phyloP scores from a whole-genome alignment of 2,888 invertebrate genomes.

The Eumacrocentrus americanus region DNA sequence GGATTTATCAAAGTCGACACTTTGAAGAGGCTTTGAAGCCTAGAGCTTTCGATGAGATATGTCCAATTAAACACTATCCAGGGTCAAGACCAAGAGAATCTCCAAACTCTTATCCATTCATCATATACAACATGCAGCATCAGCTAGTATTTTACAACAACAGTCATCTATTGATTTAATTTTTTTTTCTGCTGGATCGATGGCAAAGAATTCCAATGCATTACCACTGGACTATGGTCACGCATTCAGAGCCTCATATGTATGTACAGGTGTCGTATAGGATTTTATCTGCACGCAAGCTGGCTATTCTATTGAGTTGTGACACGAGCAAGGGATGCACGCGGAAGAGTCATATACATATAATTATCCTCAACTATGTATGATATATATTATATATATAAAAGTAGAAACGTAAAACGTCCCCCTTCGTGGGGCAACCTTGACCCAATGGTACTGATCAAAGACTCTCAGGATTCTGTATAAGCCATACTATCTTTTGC shows the following conservation, averaged over 20 bases:
- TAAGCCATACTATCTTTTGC: constrained; percentile 14
- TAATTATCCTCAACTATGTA: not conserved
- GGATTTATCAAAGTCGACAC: constrained; percentile 14
- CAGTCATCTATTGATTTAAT: not conserved
- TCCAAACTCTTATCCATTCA: not conserved
- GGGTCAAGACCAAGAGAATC: not conserved
- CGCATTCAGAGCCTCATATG: not conserved
- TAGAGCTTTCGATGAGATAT: not conserved
- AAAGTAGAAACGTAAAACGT: not conserved
- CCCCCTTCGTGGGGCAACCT: not conserved
- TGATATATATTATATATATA: not conserved
- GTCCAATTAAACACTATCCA: not conserved
- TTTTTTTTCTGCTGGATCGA: not conserved
- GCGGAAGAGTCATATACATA: not conserved
- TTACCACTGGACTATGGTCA: too few relatives aligned
- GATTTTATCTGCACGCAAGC: constrained; percentile 56
- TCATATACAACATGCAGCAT: not conserved
- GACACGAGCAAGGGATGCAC: not conserved
- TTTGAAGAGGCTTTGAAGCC: constrained; percentile 13
- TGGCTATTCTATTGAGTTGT: constrained; percentile 26
- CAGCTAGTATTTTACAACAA: not conserved
- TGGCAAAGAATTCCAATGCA: too few relatives aligned
- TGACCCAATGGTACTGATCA: constrained; percentile 11
- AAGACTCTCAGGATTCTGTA: constrained; percentile 6
- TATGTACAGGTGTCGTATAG: constrained; percentile 54